These are phyloP conservation scores for Phoebastria nigripes DNA, from an alignment of 2,797 vertebrate genomes.

Conservation along the genomic window DNA sequence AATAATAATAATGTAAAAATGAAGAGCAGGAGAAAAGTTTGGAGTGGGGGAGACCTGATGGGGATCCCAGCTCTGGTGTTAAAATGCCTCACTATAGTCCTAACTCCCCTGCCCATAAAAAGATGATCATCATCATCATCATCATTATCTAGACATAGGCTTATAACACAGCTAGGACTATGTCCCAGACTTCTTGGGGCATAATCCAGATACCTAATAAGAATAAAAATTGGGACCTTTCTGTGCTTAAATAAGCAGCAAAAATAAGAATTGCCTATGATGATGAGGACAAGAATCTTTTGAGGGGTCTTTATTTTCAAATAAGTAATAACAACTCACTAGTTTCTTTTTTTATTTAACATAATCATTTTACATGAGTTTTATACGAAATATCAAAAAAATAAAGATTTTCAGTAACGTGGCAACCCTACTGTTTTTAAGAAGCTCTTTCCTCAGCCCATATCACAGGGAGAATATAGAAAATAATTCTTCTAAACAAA, in stretches of 20 bases:
- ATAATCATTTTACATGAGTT: neutral
- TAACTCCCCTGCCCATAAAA: neutral
- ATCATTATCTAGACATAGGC: neutral
- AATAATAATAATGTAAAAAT: neutral
- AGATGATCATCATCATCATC: too few relatives aligned
- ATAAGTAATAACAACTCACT: neutral
- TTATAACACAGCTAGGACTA: neutral
- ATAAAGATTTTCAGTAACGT: neutral
- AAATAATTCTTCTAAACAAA: neutral
- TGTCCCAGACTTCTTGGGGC: neutral
- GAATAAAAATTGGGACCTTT: neutral
- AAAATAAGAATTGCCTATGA: neutral
- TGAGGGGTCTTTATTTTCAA: neutral
- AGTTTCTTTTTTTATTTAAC: neutral
- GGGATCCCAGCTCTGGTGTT: neutral
- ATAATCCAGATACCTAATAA: neutral
- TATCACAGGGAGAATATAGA: neutral
- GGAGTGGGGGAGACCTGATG: neutral
- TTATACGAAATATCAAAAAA: neutral
- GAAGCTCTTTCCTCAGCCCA: neutral
- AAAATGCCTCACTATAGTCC: neutral
- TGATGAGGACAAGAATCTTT: neutral
- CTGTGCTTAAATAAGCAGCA: neutral
- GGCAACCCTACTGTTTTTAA: neutral
- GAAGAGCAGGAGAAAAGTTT: neutral